Evolutionary conservation across 2,888 invertebrate genomes (phyloP).

Genomic region (Papilio protenor): DNA sequence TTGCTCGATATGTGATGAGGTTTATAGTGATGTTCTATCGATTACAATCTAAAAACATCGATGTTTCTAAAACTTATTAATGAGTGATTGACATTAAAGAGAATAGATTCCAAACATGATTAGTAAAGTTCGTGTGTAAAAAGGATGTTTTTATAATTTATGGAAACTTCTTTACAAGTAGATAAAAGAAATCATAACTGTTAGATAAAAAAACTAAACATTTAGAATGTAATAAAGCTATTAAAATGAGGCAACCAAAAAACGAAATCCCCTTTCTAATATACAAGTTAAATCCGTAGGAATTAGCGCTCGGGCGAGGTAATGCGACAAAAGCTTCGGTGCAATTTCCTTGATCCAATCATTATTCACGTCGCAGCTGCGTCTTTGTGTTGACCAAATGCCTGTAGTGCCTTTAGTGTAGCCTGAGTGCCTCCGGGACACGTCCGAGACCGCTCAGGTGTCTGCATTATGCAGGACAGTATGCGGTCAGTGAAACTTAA

Average conservation of each 20-base stretch:
- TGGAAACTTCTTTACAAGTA: background rate
- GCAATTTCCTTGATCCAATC: conserved; percentile 32
- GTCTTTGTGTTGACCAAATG: conserved; percentile 37
- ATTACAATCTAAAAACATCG: background rate
- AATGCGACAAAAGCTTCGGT: conserved; percentile 33
- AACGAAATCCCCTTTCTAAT: conserved; percentile 46
- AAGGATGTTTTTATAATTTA: background rate
- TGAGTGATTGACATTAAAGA: background rate
- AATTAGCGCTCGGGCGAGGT: conserved; percentile 30
- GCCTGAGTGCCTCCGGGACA: conserved; percentile 45
- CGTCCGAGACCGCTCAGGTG: conserved; percentile 51
- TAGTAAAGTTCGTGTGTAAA: background rate
- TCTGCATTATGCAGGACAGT: conserved; percentile 75
- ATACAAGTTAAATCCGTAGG: conserved; percentile 56
- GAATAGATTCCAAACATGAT: background rate
- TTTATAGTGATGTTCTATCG: conserved; percentile 44
- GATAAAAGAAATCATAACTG: background rate
- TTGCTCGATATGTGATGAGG: conserved; percentile 48
- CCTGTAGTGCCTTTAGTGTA: background rate
- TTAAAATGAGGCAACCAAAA: background rate
- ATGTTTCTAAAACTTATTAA: background rate
- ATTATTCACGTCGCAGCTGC: conserved; percentile 39
- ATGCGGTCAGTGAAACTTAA: conserved; percentile 79
- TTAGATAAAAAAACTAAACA: background rate
- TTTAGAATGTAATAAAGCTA: background rate